Percentiles rank a stretch among this genome's conserved stretches.
phyloP scores from a whole-genome alignment of 2,888 invertebrate genomes.

The Stenodema calcarata region DNA sequence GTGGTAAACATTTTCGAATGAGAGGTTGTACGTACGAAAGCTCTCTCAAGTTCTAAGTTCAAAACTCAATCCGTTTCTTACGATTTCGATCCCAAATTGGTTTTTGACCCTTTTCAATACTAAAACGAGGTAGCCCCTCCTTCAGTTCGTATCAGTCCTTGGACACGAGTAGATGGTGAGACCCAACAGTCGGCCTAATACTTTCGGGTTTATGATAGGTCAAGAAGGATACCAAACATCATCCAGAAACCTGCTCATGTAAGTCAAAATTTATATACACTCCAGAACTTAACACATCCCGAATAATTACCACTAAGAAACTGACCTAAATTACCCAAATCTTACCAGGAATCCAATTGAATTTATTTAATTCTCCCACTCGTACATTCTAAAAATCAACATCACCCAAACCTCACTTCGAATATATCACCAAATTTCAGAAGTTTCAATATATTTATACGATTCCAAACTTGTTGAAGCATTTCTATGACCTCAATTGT shows the following conservation, averaged over 20 bases:
- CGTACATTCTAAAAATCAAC: too few relatives aligned
- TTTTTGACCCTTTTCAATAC: background rate
- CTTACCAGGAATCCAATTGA: background rate
- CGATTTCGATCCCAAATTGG: background rate
- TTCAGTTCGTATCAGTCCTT: conserved; percentile 20
- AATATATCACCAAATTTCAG: too few relatives aligned
- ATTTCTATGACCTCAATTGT: too few relatives aligned
- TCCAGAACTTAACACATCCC: background rate
- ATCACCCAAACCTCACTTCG: too few relatives aligned
- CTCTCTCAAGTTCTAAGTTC: background rate
- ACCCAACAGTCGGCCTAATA: conserved; percentile 42
- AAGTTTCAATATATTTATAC: too few relatives aligned
- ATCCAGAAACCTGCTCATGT: background rate
- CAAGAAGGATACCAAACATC: conserved; percentile 48
- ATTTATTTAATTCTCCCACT: background rate
- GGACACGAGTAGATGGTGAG: background rate
- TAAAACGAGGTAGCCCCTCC: background rate
- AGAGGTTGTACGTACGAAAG: conserved; percentile 11
- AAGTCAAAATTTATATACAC: conserved; percentile 14
- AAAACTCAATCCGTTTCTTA: background rate
- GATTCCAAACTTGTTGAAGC: too few relatives aligned
- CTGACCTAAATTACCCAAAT: background rate
- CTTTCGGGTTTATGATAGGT: conserved; percentile 52
- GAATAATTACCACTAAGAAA: background rate
- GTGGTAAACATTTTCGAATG: conserved; percentile 39